Evolutionary conservation across 2,888 invertebrate species (phyloP), one percentile per base, ranked within the genome.

Genomic region (Orthonychiurus folsomi): DNA sequence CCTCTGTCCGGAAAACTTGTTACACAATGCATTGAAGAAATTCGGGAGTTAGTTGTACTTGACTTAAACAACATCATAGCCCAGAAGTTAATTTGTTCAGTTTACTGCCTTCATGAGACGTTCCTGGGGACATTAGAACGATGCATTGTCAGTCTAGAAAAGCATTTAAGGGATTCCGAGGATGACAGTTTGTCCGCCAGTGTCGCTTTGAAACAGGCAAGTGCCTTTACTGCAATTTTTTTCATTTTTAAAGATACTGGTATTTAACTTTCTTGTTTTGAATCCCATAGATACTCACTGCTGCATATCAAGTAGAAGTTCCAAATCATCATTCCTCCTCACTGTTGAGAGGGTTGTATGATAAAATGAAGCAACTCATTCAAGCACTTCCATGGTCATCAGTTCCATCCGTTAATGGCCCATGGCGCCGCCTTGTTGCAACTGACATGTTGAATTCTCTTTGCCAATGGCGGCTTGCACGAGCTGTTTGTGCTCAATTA

Each of bases 61-160:
- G 82, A 83, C 69, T 78, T 93, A 61, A 89, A 90, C 73, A 84
- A 84, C 65, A 85, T 85, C 65, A 87, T 93, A 26, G 90, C 89
- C 50, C 80, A 83, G 61, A 86, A 89, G 75, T 80, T 93, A 59
- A 86, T 88, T 37, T 83, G 84, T 64, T 90, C 90, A 18, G 85
- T 93, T 1, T 86, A 89, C 73, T 88, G 89, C 75, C 80, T 92
- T 50, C 84, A 87, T 70, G 89, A 91, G 68, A 86, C 86, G 1
- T 91, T 89, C 74, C 85, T 89, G 48, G 91, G 91, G 1, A 91
- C 90, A 0, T 76, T 92, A 50, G 86, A 89, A 73, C 81, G 92
- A 76, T 91, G 86, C 74, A 75, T 87, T 58, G 79, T 82, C 68
- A 85, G 83, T 72, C 76, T 87, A 26, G 74, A 73, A 58, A 68